Evolutionary conservation across 1,140 invertebrate species (phyloP).

Genomic region (Philaenus spumarius): DNA sequence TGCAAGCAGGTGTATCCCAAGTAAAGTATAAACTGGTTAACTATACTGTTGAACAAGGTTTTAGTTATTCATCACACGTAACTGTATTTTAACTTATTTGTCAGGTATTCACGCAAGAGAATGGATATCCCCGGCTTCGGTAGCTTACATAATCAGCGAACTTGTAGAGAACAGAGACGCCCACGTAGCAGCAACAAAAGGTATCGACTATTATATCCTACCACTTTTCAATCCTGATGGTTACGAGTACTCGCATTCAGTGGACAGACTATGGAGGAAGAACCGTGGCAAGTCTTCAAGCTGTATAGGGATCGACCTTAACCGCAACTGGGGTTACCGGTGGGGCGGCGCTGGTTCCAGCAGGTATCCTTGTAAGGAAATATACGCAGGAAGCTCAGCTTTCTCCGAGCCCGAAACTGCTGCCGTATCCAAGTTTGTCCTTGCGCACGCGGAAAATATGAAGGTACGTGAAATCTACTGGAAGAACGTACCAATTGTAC

Average conservation of each 20-base stretch:
- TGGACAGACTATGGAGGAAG: conserved; percentile 76
- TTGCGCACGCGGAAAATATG: conserved; percentile 25
- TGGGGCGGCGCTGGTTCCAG: conserved; percentile 69
- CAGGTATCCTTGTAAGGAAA: conserved; percentile 67
- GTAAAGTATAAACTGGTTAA: too few relatives aligned
- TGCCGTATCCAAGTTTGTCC: conserved; percentile 37
- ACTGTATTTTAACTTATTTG: too few relatives aligned
- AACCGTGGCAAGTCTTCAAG: conserved; percentile 47
- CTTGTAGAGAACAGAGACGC: conserved; percentile 65
- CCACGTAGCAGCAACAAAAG: conserved; percentile 59
- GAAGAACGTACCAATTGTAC: too few relatives aligned
- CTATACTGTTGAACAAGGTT: too few relatives aligned
- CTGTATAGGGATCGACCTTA: conserved; percentile 54
- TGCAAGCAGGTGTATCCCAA: too few relatives aligned
- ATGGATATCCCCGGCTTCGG: conserved; percentile 71
- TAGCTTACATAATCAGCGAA: conserved; percentile 60
- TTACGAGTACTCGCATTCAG: conserved; percentile 54
- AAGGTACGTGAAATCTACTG: conserved; percentile 22
- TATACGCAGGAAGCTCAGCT: conserved; percentile 64
- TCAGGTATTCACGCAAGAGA: conserved; percentile 64
- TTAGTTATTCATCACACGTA: too few relatives aligned
- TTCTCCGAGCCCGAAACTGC: conserved; percentile 82
- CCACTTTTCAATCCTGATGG: conserved; percentile 58
- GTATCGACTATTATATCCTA: conserved; percentile 49
- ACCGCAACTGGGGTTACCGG: conserved; percentile 61